Base-by-base conservation (phyloP, 2,888 invertebrate genomes). In the Papilio demoleus region DNA sequence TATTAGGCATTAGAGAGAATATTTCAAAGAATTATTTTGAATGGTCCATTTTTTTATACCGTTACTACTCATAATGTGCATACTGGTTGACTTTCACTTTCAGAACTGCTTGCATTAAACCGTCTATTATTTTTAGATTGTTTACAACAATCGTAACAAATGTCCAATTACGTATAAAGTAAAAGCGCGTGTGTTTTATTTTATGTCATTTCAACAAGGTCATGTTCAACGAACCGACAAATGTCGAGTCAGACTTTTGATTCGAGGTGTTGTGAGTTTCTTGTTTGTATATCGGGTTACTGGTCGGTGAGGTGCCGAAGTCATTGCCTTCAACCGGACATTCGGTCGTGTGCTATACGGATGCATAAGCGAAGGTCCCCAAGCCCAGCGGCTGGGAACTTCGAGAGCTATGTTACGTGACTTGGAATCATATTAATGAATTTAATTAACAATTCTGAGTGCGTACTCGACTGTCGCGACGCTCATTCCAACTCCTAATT, bases 351-450 rank as follows among this genome's bases (percentile, higher is more conserved):
- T 58, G 19, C 34, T 27, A 40, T 67, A 42, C 24, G 65, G 34
- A 53, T 27, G 22, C 42, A 45, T 36, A 40, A 19, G 31, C 56
- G 53, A 67, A 65, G 53, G 65, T 66, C 65, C 64, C 22, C 65
- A 70, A 63, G 38, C 24, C 40, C 56, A 45, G 40, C 22, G 36
- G 58, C 72, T 72, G 70, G 69, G 67, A 73, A 74, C 75, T 75
- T 76, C 67, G 74, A 78, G 76, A 76, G 78, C 73, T 59, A 70
- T 72, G 74, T 74, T 85, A 88, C 88, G 89, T 88, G 88, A 88
- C 88, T 80, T 79, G 88, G 74, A 83, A 81, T 76, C 75, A 67
- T 81, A 88, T 81, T 78, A 77, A 78, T 71, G 71, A 76, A 86
- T 85, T 85, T 81, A 75, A 86, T 85, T 75, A 79, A 78, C 70